These are phyloP conservation scores for Macroramphosus scolopax DNA, from an alignment of 2,797 vertebrate genomes.

Conservation along the genomic window DNA sequence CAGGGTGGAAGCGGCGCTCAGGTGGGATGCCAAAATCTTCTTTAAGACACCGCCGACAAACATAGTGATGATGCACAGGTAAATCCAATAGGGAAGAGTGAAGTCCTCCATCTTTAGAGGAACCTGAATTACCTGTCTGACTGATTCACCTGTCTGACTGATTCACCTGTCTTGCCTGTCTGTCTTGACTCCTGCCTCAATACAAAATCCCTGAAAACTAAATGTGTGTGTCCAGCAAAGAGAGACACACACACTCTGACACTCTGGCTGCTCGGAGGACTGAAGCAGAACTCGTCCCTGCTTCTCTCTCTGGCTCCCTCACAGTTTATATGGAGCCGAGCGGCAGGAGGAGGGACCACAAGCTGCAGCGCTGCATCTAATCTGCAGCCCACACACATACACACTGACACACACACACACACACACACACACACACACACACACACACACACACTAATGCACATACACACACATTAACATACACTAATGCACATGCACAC, in stretches of 20 bases:
- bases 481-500: too few species aligned
- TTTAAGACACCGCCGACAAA: conserved; percentile 69
- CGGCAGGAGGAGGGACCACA: neutral
- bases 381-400: conserved; percentile 1
- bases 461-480: neutral
- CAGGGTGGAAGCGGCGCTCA: conserved; percentile 64
- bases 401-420: neutral
- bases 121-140: too few species aligned
- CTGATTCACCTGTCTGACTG: conserved; percentile 3
- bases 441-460: neutral
- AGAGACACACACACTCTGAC: too few species aligned
- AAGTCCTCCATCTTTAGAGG: conserved; percentile 71
- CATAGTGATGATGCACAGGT: conserved; percentile 66
- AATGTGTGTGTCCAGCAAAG: neutral
- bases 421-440: neutral
- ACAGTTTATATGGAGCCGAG: conserved; percentile 6
- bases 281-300: neutral
- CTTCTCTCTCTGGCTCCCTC: neutral
- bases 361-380: neutral
- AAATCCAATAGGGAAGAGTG: conserved; percentile 76
- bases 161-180: conserved; percentile 1
- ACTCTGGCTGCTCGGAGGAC: neutral
- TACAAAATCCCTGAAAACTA: neutral
- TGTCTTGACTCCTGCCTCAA: neutral
- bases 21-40: conserved; percentile 69